Evolutionary conservation across 2,888 invertebrate species (phyloP), one percentile per base, ranked within the genome.

Genomic region (Bellardia bayeri): DNA sequence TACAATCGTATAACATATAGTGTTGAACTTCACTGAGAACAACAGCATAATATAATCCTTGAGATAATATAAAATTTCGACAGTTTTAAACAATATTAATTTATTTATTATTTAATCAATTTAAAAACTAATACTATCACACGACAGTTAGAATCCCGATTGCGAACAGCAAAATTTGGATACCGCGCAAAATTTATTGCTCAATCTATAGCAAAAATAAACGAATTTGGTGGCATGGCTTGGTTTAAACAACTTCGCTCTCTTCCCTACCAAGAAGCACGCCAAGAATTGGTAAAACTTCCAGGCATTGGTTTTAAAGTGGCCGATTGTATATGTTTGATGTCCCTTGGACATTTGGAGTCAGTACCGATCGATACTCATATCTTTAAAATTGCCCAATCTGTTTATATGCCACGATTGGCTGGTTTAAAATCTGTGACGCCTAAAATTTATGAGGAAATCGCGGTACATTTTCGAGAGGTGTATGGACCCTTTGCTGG

Each of bases 321-420:
- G 23, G 98, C 99, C 0, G 99, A 99, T 94, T 99, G 99, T 93
- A 97, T 99, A 90, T 98, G 98, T 92, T 95, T 99, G 30, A 99
- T 99, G 99, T 98, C 99, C 0, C 93, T 99, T 74, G 96, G 97
- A 82, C 98, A 99, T 92, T 93, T 97, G 72, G 96, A 97, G 90
- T 96, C 98, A 0, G 96, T 99, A 78, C 99, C 99, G 1, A 97
- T 99, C 0, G 99, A 99, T 93, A 99, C 99, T 0, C 99, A 99
- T 92, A 97, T 99, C 37, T 98, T 97, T 93, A 97, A 98, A 94
- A 96, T 99, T 89, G 98, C 98, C 0, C 95, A 96, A 23, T 94
- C 96, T 83, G 95, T 96, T 90, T 99, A 99, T 91, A 94, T 98
- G 89, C 97, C 97, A 0, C 96, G 97, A 91, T 94, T 98, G 71